Percentiles rank a stretch among this genome's conserved stretches.
Conservation (phyloP, 2,113 vertebrate genomes). For the Mormyrus iriodes region DNA sequence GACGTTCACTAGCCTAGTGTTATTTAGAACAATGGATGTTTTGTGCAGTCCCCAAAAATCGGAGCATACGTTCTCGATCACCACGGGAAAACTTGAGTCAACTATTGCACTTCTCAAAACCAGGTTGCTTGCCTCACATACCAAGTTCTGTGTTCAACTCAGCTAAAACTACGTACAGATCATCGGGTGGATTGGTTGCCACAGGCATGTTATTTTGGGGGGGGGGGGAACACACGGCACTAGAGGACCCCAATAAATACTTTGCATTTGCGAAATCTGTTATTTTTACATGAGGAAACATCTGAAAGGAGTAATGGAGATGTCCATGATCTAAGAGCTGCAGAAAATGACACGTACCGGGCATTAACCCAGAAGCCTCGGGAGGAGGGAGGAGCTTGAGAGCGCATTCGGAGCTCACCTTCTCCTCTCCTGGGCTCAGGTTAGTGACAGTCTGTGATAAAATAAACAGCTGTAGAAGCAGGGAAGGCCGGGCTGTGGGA, state of each 20-base stretch:
- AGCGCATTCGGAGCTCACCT: conserved; percentile 7
- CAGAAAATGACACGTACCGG: background rate
- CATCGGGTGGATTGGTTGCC: background rate
- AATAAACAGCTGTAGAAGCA: background rate
- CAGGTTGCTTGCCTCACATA: background rate
- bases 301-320: background rate
- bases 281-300: background rate
- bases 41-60: background rate
- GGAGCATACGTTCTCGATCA: background rate
- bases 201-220: background rate
- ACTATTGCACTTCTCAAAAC: background rate
- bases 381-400: conserved; percentile 12
- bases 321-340: background rate
- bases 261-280: background rate
- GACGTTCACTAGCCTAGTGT: background rate
- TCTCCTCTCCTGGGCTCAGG: background rate
- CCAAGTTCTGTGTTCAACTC: background rate
- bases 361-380: background rate
- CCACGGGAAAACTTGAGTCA: background rate
- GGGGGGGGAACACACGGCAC: background rate
- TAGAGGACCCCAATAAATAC: background rate
- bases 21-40: background rate
- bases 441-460: background rate
- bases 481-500: background rate
- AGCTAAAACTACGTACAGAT: background rate